These are phyloP conservation scores for Conomelus anceps DNA, from an alignment of 2,888 invertebrate species.

Conservation along the genomic window DNA sequence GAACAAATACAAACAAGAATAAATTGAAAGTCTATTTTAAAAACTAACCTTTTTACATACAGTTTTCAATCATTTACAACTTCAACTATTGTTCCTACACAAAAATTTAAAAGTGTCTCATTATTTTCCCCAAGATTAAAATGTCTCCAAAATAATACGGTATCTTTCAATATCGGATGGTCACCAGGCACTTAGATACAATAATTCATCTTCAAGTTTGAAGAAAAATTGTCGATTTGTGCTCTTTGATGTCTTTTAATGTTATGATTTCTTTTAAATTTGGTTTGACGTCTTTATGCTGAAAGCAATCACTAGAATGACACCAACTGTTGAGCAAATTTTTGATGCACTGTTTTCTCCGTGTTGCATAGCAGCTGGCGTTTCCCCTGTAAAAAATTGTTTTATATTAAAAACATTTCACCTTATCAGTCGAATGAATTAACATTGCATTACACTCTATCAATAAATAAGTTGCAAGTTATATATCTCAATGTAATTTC, in stretches of 20 bases:
- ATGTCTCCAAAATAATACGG: background rate
- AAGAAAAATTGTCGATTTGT: background rate
- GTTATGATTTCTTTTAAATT: background rate
- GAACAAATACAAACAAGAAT: background rate
- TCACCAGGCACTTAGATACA: background rate
- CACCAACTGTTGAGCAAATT: background rate
- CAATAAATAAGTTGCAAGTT: background rate
- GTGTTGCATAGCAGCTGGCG: conserved; percentile 69
- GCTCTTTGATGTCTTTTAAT: background rate
- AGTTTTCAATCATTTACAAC: background rate
- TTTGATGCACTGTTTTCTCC: conserved; percentile 42
- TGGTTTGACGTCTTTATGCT: background rate
- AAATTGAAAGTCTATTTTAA: background rate
- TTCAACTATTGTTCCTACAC: background rate
- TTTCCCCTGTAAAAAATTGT: conserved; percentile 63
- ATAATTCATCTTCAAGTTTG: background rate
- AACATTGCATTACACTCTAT: background rate
- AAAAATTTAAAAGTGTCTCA: background rate
- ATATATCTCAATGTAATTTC: background rate
- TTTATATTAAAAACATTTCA: background rate
- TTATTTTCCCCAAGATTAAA: background rate
- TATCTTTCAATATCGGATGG: background rate
- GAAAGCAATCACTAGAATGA: background rate
- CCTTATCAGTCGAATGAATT: conserved; percentile 36
- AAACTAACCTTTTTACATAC: background rate